Base-by-base conservation (phyloP, 1,140 invertebrate species). In the Bemisia tabaci region DNA sequence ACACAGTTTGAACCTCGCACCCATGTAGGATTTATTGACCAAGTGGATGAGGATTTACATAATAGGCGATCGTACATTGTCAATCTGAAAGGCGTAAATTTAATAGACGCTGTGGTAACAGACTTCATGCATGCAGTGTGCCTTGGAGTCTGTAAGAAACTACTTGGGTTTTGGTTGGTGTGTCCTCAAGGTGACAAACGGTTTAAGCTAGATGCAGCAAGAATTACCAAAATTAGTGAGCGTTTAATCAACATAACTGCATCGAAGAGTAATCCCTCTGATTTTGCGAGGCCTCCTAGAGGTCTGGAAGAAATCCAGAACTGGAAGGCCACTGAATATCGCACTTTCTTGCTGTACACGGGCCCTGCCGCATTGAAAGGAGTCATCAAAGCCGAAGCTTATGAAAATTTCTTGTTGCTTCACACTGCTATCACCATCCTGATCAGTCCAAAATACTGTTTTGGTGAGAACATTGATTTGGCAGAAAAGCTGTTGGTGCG, bases 321-420 rank as follows among this genome's bases (percentile, higher is more conserved):
- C 17, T 80, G 75, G 75, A 81, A 81, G 73, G 78, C 78, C 11
- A 81, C 78, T 24, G 79, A 81, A 70, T 79, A 78, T 71, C 70
- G 79, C 22, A 73, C 75, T 60, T 79, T 80, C 74, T 64, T 81
- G 24, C 65, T 79, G 5, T 80, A 80, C 71, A 74, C 74, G 25
- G 79, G 78, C 21, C 72, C 75, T 60, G 69, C 77, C 33, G 73
- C 76, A 27, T 67, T 79, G 27, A 73, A 73, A 69, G 66, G 67
- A 66, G 61, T 63, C 21, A 59, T 66, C 12, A 59, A 2, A 22
- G 60, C 59, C 25, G 61, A 66, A 5, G 33, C 62, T 24, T 66
- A 66, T 60, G n/a, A 60, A 24, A 17, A 68, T 68, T 68, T 68
- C 63, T 12, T 68, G 12, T 59, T 39, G n/a, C 59, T 68, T 17